phyloP scores from a whole-genome alignment of 2,113 vertebrate genomes.

The Phrynosoma platyrhinos region DNA sequence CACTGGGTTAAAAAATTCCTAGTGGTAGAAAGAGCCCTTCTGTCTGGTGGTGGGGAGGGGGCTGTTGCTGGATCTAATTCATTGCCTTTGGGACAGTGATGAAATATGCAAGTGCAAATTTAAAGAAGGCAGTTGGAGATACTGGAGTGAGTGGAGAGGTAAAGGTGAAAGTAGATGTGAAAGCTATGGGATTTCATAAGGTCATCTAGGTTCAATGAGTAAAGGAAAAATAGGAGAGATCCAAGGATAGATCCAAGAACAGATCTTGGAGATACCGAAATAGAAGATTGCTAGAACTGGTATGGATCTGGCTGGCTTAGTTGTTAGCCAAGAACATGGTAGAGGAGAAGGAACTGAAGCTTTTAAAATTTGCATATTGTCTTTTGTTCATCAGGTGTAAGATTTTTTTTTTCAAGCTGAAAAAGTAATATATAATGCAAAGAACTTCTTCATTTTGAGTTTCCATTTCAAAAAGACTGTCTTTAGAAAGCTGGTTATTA shows the following conservation, averaged over 20 bases:
- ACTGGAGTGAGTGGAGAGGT: background rate
- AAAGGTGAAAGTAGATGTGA: background rate
- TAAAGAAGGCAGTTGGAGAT: background rate
- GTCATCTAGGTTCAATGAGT: background rate
- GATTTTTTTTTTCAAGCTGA: background rate
- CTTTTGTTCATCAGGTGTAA: background rate
- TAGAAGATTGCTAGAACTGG: background rate
- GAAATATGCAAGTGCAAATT: background rate
- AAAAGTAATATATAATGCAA: conserved; percentile 13
- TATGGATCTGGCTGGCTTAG: background rate
- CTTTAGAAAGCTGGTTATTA: conserved; percentile 59
- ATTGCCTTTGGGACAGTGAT: background rate
- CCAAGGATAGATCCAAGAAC: background rate
- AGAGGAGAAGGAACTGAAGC: background rate
- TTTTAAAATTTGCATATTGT: conserved; percentile 27
- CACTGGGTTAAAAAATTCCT: background rate
- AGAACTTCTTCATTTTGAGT: conserved; percentile 67
- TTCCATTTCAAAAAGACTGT: conserved; percentile 52
- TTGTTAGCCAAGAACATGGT: no score
- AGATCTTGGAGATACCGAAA: background rate
- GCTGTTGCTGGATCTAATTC: background rate
- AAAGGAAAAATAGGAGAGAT: background rate
- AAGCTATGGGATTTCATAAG: background rate
- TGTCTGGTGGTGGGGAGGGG: no score
- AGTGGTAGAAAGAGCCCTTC: background rate